Conservation (phyloP, 1,140 invertebrate genomes). For the Lordiphosa collinella region DNA sequence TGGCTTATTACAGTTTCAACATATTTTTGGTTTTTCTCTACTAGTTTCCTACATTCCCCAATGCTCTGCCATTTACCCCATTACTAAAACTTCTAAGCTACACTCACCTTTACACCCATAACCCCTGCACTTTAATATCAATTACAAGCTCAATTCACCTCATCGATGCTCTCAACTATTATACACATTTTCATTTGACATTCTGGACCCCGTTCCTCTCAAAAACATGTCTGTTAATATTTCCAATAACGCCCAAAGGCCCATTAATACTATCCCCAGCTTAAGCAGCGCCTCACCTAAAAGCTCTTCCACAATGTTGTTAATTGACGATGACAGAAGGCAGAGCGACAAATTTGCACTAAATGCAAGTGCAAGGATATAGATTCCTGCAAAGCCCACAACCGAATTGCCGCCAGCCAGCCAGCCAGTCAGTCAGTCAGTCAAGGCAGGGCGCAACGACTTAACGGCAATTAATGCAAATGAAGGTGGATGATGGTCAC, state of each 20-base stretch:
- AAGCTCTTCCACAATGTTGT: constrained; percentile 37
- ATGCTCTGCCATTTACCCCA: no score
- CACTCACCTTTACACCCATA: constrained; percentile 18
- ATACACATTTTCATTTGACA: constrained; percentile 10
- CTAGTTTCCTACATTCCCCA: no score
- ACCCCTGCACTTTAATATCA: constrained; percentile 54
- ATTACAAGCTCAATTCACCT: constrained; percentile 42
- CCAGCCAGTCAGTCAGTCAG: neutral
- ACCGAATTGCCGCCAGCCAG: constrained; percentile 46
- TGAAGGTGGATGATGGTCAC: constrained; percentile 58
- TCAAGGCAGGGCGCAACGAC: constrained; percentile 38
- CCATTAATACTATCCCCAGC: constrained; percentile 47
- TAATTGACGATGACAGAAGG: constrained; percentile 50
- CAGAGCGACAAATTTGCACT: constrained; percentile 64
- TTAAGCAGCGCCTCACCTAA: neutral
- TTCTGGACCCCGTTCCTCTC: constrained; percentile 10
- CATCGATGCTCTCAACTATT: constrained; percentile 4
- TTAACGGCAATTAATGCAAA: constrained; percentile 76
- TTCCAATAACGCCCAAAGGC: constrained; percentile 60
- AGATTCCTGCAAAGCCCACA: constrained; percentile 13
- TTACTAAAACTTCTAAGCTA: neutral
- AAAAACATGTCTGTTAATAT: constrained; percentile 62
- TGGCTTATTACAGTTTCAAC: no score
- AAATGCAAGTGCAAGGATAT: constrained; percentile 42
- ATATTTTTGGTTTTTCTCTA: no score